Percentiles rank a stretch among this genome's conserved stretches.
Conservation (phyloP, 2,113 vertebrate species). For the Reinhardtius hippoglossoides region DNA sequence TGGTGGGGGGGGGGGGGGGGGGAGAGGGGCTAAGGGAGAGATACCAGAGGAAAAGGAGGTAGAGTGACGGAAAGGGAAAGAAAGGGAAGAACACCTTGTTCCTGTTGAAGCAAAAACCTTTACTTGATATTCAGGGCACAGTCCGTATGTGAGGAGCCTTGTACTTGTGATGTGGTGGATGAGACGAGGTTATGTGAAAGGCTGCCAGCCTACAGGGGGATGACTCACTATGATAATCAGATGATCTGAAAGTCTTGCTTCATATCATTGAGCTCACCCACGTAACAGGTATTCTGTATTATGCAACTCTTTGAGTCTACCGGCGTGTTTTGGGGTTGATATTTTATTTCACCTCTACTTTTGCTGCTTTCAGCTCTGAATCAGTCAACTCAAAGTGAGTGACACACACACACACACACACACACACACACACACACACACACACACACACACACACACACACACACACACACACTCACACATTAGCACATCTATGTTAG, state of each 20-base stretch:
- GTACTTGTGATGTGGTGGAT: constrained; percentile 57
- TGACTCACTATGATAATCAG: constrained; percentile 57
- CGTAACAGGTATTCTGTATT: constrained; percentile 10
- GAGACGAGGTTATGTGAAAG: constrained; percentile 58
- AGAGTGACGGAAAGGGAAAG: constrained; percentile 23
- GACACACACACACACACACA: not conserved
- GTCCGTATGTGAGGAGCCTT: constrained; percentile 21
- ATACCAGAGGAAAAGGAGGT: constrained; percentile 18
- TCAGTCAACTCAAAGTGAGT: constrained; percentile 12
- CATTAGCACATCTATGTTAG: too few relatives aligned
- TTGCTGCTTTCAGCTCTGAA: constrained; percentile 10
- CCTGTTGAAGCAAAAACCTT: constrained; percentile 26
- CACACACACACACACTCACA: too few relatives aligned
- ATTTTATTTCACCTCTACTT: constrained; percentile 19
- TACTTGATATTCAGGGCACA: constrained; percentile 45
- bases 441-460: not conserved
- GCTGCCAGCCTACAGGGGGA: constrained; percentile 42
- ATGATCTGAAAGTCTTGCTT: constrained; percentile 40
- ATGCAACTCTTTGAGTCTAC: constrained; percentile 24
- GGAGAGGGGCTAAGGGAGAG: constrained; percentile 6
- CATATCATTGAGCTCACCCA: constrained; percentile 31
- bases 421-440: too few relatives aligned
- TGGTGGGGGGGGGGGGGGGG: not conserved
- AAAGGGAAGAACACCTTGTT: constrained; percentile 55
- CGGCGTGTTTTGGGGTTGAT: constrained; percentile 1